Conservation (phyloP, 2,797 vertebrate species). For the Remorina albescens region DNA sequence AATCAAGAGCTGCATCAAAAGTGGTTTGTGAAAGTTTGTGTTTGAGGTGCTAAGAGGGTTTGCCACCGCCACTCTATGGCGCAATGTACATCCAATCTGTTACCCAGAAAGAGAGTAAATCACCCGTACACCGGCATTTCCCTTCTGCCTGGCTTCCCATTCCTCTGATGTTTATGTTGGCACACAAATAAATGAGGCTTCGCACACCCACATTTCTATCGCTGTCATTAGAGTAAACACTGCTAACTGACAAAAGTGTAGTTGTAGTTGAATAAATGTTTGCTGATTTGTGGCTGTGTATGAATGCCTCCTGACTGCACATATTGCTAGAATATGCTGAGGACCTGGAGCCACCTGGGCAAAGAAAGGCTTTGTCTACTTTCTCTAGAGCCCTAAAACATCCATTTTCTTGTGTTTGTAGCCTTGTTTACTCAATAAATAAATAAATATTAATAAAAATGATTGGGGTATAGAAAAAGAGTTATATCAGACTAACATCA, state of each 20-base stretch:
- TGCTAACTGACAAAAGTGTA: constrained; percentile 54
- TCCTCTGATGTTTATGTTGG: constrained; percentile 67
- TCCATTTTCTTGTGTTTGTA: neutral
- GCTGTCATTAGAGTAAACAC: constrained; percentile 65
- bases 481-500: neutral
- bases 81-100: constrained; percentile 64
- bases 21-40: constrained; percentile 59
- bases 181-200: constrained; percentile 60
- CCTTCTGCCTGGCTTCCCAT: constrained; percentile 34
- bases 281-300: constrained; percentile 35
- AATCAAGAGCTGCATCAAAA: constrained; percentile 32
- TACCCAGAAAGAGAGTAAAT: constrained; percentile 70
- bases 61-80: constrained; percentile 53
- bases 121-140: constrained; percentile 48
- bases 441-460: no score
- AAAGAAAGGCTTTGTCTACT: constrained; percentile 36
- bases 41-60: constrained; percentile 59
- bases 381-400: constrained; percentile 20
- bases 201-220: constrained; percentile 67
- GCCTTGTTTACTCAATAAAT: neutral
- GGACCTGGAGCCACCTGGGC: constrained; percentile 44
- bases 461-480: neutral
- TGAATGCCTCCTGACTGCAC: constrained; percentile 35
- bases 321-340: constrained; percentile 44
- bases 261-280: constrained; percentile 40